Evolutionary conservation across 2,113 vertebrate species (phyloP).

Genomic region (Sebastes fasciatus): DNA sequence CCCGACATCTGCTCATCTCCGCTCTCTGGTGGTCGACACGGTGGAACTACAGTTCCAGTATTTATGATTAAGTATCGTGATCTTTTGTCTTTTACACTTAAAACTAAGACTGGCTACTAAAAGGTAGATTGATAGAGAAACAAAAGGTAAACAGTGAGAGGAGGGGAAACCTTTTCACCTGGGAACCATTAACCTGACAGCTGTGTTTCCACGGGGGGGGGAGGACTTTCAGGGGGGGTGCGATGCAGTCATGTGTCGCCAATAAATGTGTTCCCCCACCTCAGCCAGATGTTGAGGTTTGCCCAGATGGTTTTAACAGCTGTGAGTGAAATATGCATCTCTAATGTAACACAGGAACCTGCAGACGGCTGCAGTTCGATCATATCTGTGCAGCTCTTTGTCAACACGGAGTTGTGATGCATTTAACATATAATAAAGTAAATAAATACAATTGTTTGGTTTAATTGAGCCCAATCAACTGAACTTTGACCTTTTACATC

Average conservation of each 20-base stretch:
- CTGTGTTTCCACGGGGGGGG: constrained; percentile 51
- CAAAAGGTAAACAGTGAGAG: not conserved
- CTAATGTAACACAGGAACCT: constrained; percentile 68
- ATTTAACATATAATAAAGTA: no score
- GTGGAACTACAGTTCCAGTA: no score
- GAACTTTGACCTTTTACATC: no score
- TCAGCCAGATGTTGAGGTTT: constrained; percentile 73
- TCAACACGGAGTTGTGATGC: no score
- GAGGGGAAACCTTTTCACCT: constrained; percentile 46
- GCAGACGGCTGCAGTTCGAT: not conserved
- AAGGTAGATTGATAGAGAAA: not conserved
- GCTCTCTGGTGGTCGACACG: no score
- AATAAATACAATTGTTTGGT: no score
- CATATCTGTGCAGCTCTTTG: not conserved
- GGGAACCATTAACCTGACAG: constrained; percentile 67
- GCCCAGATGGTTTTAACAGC: constrained; percentile 65
- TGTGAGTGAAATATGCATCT: constrained; percentile 65
- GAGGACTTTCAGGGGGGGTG: not conserved
- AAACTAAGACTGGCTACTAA: no score
- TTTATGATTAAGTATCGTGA: no score
- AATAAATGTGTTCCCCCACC: constrained; percentile 55
- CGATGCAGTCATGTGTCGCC: constrained; percentile 66
- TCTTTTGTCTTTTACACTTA: no score
- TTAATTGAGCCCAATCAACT: no score
- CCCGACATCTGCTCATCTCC: no score